A percentile compares a stretch with the other conserved stretches of the same genome.
phyloP scores from a whole-genome alignment of 1,140 invertebrate species.

The Limonius californicus region DNA sequence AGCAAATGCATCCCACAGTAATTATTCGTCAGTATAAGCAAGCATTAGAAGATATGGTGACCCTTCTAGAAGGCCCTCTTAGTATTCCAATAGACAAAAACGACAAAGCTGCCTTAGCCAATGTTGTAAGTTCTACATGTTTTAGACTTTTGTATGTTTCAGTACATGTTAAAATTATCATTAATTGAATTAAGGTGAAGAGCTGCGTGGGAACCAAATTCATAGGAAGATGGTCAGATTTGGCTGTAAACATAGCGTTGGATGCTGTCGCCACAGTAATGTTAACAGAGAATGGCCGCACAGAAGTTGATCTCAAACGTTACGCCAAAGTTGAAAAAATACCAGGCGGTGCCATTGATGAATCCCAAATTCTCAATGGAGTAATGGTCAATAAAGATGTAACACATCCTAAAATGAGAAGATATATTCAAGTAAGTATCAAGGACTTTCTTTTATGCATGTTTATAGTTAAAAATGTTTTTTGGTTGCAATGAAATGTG shows the following conservation, averaged over 20 bases:
- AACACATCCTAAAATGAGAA: constrained; percentile 94
- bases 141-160: not conserved
- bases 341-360: constrained; percentile 93
- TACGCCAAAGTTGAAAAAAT: constrained; percentile 98
- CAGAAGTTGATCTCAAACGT: constrained; percentile 97
- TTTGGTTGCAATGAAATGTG: no score
- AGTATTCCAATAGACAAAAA: constrained; percentile 80
- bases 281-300: constrained; percentile 82
- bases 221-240: constrained; percentile 88
- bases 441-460: constrained; percentile 26
- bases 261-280: constrained; percentile 91
- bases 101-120: constrained; percentile 77
- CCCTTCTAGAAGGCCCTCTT: constrained; percentile 76
- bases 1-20: constrained; percentile 96
- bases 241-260: constrained; percentile 93
- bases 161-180: not conserved
- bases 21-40: constrained; percentile 94
- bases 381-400: constrained; percentile 99
- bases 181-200: constrained; percentile 58
- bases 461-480: no score
- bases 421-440: constrained; percentile 92
- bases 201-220: constrained; percentile 99
- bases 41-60: constrained; percentile 90
- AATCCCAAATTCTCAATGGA: constrained; percentile 90
- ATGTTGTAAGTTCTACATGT: constrained; percentile 59